Evolutionary conservation across 2,113 vertebrate species (phyloP).

Genomic region (Empidonax alnorum): DNA sequence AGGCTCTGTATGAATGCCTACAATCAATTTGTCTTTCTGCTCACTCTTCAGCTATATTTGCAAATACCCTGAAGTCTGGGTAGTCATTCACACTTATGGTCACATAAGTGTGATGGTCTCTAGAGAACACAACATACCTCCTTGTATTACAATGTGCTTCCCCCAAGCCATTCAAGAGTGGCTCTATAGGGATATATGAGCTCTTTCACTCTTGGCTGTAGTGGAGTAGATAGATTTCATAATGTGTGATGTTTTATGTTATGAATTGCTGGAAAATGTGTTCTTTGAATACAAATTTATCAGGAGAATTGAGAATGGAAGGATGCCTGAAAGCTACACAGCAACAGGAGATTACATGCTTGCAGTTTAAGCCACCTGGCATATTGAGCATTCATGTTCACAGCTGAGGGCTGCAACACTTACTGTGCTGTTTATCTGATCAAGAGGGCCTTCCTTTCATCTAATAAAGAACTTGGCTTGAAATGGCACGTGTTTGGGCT

Average conservation of each 20-base stretch:
- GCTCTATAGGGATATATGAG: background rate
- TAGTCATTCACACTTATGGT: background rate
- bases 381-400: background rate
- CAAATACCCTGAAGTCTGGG: background rate
- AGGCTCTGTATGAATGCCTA: background rate
- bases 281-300: conserved; percentile 11
- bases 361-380: conserved; percentile 4
- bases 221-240: background rate
- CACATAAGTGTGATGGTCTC: background rate
- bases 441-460: background rate
- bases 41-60: background rate
- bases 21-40: conserved; percentile 5
- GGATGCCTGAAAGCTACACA: background rate
- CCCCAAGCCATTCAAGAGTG: background rate
- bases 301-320: background rate
- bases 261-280: background rate
- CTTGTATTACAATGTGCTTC: background rate
- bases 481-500: background rate
- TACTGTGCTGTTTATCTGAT: background rate
- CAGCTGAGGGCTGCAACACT: background rate
- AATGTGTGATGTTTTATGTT: background rate
- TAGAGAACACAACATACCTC: background rate
- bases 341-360: background rate
- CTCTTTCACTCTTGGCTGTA: background rate
- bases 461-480: background rate